These are phyloP conservation scores for Dasyprocta punctata DNA, from an alignment of 2,113 vertebrate species.

Conservation along the genomic window DNA sequence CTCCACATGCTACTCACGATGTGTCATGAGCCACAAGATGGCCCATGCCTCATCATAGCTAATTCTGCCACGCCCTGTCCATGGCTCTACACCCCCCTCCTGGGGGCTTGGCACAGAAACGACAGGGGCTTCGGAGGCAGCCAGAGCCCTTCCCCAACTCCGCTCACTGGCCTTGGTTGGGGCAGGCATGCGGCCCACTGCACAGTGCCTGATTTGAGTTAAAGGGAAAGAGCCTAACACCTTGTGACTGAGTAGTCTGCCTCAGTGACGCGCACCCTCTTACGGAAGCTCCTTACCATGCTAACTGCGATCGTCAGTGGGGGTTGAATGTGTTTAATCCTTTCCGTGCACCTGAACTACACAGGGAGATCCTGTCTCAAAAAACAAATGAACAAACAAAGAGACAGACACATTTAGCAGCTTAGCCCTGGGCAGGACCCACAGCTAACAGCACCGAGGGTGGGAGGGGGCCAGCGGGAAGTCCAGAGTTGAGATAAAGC, in stretches of 20 bases:
- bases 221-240: too few species aligned
- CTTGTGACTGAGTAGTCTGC: background rate
- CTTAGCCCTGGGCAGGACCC: background rate
- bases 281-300: background rate
- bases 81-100: background rate
- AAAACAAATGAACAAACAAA: background rate
- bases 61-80: background rate
- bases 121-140: background rate
- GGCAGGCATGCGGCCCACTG: too few species aligned
- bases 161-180: background rate
- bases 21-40: background rate
- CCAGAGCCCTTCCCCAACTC: background rate
- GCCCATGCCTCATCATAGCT: background rate
- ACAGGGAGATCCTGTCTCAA: background rate
- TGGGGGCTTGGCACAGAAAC: background rate
- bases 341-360: background rate
- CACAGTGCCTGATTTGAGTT: background rate
- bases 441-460: background rate
- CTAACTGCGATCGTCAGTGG: background rate
- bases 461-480: fast-evolving
- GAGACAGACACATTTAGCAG: background rate
- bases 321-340: background rate
- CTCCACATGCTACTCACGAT: background rate
- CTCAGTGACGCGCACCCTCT: too few species aligned
- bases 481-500: background rate